phyloP scores from a whole-genome alignment of 2,888 invertebrate species.

The Siphlonurus alternatus region DNA sequence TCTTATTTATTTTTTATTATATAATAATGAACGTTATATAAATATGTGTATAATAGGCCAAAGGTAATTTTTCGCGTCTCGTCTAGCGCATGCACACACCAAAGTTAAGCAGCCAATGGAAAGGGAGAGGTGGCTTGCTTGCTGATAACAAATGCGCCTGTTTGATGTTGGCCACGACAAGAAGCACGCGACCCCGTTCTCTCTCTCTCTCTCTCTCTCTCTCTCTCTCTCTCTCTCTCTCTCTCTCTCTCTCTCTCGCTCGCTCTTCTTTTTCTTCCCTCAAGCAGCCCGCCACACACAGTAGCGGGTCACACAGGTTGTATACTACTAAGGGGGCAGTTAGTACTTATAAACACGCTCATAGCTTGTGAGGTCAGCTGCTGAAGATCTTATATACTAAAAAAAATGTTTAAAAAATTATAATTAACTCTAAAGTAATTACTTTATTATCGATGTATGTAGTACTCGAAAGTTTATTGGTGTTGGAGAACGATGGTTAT shows the following conservation, averaged over 20 bases:
- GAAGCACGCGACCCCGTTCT: neutral
- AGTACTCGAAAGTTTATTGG: neutral
- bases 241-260: too few relatives aligned
- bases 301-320: neutral
- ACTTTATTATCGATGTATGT: too few relatives aligned
- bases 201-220: too few relatives aligned
- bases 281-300: neutral
- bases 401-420: neutral
- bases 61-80: neutral
- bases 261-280: neutral
- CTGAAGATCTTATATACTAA: neutral
- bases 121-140: neutral
- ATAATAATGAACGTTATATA: too few relatives aligned
- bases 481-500: neutral
- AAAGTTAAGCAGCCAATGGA: neutral
- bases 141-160: neutral
- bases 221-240: too few relatives aligned
- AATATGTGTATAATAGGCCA: neutral
- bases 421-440: too few relatives aligned
- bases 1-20: too few relatives aligned
- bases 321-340: neutral
- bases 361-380: too few relatives aligned
- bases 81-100: neutral
- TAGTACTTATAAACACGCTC: too few relatives aligned
- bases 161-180: constrained; percentile 1